Evolutionary conservation across 1,140 invertebrate species (phyloP), one percentile per base, ranked within the genome.

Genomic region (Chironomus tepperi): DNA sequence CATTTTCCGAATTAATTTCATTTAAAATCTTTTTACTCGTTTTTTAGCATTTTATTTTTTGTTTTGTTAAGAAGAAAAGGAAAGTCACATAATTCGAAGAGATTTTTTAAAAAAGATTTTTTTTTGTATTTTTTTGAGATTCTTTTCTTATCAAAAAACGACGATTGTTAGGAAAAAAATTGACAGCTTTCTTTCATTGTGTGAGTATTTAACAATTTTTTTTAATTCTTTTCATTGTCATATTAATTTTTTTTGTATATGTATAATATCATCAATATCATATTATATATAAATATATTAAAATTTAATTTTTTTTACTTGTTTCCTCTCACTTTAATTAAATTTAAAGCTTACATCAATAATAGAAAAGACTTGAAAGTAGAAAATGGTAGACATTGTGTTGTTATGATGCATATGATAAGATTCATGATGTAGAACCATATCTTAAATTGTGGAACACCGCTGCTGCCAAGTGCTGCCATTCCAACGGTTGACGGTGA

Each of bases 371-470:
- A 70, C 9, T 70, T 19, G 18, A 70, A 70, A 70, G 18, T 70
- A 19, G 65, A 70, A 70, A 70, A 70, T 70, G 65, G 65, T 70
- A 70, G 65, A 70, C 65, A 70, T 70, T 70, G 65, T 70, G 65
- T 57, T 57, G 47, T 57, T 57, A 57, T 57, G 47, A 57, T 57
- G 47, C 47, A 70, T 16, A 70, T 21, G 65, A 70, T 10, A 19
- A 70, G 65, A 70, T 19, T 70, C 8, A 70, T 10, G 3, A 70
- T 9, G 65, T 70, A 70, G 18, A 70, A 18, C 16, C 65, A 70
- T 18, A 18, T 21, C 8, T 18, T 21, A 19, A 19, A 19, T 70
- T n/a, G 16, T 18, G 65, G 65, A 6, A 9, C 19, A 18, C 18
- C 18, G 9, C 15, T 18, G 65, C 19, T 18, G 18, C 65, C 18